A percentile compares a stretch with the other conserved stretches of the same genome.
These are phyloP conservation scores for Limnephilus marmoratus DNA, from an alignment of 2,888 invertebrate species.

Conservation along the genomic window DNA sequence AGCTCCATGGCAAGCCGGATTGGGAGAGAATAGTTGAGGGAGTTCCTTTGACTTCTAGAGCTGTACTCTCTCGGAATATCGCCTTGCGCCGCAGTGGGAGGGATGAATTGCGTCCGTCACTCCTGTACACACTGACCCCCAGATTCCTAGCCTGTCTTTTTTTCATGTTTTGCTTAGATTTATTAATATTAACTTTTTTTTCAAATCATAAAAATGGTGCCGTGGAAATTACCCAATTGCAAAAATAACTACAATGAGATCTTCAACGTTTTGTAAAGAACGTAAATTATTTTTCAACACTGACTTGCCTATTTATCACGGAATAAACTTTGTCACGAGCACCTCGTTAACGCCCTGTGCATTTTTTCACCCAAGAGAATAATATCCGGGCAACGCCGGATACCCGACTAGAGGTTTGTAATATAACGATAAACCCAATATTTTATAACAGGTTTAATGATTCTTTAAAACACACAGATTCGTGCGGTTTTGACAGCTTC, in stretches of 20 bases:
- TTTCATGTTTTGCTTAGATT: too few relatives aligned
- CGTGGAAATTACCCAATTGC: neutral
- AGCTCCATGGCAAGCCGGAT: too few relatives aligned
- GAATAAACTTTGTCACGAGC: neutral
- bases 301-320: neutral
- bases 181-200: too few relatives aligned
- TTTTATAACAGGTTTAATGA: constrained; percentile 2
- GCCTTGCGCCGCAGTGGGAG: too few relatives aligned
- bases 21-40: too few relatives aligned
- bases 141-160: too few relatives aligned
- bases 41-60: too few relatives aligned
- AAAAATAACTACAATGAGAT: neutral
- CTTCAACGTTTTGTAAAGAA: neutral
- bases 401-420: neutral
- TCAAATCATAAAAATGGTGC: neutral
- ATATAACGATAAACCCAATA: neutral
- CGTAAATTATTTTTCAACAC: neutral
- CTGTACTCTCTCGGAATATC: too few relatives aligned
- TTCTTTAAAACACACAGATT: neutral
- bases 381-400: neutral
- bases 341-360: neutral
- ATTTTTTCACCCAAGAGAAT: neutral
- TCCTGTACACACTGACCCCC: too few relatives aligned
- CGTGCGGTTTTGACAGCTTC: neutral
- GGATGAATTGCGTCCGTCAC: too few relatives aligned